phyloP scores from a whole-genome alignment of 2,888 invertebrate genomes.

The Chrysodeixis includens region DNA sequence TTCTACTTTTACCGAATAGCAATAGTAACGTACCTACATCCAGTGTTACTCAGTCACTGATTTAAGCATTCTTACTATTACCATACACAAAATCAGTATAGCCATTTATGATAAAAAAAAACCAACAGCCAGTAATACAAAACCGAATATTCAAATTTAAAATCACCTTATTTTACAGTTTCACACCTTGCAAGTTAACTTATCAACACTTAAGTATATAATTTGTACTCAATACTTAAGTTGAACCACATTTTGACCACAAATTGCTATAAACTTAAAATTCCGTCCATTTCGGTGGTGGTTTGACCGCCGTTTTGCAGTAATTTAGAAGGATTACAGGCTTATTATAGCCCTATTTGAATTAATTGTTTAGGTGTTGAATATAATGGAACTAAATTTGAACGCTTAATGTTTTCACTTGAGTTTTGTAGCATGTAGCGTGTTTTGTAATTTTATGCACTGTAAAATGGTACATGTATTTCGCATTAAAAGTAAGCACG shows the following conservation, averaged over 20 bases:
- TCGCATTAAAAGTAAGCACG: not conserved
- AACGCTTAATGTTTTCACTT: constrained; percentile 21
- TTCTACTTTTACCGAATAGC: too few species aligned
- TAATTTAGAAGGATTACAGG: constrained; percentile 33
- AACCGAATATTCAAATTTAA: not conserved
- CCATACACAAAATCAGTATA: too few species aligned
- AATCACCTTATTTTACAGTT: not conserved
- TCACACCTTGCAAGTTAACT: not conserved
- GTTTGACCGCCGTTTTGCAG: constrained; percentile 29
- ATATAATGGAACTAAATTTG: constrained; percentile 40
- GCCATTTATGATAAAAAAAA: too few species aligned
- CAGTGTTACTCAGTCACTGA: too few species aligned
- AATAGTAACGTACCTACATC: too few species aligned
- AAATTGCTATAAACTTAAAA: constrained; percentile 13
- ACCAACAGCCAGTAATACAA: too few species aligned
- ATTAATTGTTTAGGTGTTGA: constrained; percentile 41
- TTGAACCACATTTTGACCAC: not conserved
- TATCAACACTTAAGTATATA: not conserved
- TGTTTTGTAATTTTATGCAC: not conserved
- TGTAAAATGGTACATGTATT: not conserved
- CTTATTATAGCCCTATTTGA: constrained; percentile 35
- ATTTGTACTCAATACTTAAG: not conserved
- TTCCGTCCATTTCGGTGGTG: constrained; percentile 18
- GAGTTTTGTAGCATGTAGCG: constrained; percentile 27
- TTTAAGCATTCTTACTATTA: too few species aligned